phyloP scores from a whole-genome alignment of 2,113 vertebrate genomes.

The Erpornis zantholeuca region DNA sequence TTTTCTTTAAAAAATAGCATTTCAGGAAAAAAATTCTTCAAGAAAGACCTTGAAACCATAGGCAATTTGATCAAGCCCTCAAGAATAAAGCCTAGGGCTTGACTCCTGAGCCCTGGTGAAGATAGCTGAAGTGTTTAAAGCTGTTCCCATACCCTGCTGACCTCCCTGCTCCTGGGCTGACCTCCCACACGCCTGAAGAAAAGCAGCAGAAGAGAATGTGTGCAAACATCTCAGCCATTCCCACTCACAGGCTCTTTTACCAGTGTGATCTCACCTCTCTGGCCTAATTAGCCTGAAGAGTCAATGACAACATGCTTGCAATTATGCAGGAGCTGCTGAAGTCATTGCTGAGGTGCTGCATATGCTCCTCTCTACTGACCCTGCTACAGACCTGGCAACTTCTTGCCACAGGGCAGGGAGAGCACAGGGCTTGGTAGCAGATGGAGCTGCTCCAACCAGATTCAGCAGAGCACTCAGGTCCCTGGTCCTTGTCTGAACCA shows the following conservation, averaged over 20 bases:
- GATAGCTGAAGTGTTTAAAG: neutral
- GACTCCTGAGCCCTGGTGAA: neutral
- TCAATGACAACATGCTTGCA: neutral
- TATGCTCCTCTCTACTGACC: neutral
- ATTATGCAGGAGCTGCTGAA: neutral
- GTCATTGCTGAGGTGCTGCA: neutral
- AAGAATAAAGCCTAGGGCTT: neutral
- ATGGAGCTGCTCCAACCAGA: neutral
- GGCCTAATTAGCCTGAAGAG: neutral
- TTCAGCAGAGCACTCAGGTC: neutral
- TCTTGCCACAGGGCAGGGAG: neutral
- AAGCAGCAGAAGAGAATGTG: neutral
- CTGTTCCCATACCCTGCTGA: neutral
- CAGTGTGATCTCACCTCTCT: neutral
- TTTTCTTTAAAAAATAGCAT: neutral
- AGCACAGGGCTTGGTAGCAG: neutral
- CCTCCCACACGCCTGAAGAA: rapidly evolving
- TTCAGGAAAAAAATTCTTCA: neutral
- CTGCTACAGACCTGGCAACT: rapidly evolving
- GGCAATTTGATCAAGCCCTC: neutral
- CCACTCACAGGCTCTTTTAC: neutral
- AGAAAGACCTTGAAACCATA: neutral
- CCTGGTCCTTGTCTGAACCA: neutral
- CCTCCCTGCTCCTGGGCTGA: neutral
- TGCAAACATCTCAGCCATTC: neutral